Conservation (phyloP, 2,888 invertebrate species). For the Dimorphilus gyrociliatus region DNA sequence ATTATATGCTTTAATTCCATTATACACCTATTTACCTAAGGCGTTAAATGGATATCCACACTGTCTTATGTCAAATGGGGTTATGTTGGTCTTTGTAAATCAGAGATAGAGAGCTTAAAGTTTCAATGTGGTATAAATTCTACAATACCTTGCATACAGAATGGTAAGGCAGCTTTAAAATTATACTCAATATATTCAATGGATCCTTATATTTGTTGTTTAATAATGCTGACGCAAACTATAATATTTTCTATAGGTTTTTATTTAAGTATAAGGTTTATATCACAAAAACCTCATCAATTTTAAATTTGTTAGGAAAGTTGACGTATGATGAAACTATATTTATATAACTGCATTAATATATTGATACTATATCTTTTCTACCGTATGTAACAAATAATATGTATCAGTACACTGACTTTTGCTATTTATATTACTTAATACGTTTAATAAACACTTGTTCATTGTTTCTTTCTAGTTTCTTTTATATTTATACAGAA, state of each 20-base stretch:
- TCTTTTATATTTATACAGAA: no score
- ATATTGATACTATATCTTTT: no score
- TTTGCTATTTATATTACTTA: no score
- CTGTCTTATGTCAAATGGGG: conserved; percentile 26
- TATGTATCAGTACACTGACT: no score
- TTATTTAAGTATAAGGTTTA: conserved; percentile 15
- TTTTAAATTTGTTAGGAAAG: no score
- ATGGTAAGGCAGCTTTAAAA: conserved; percentile 16
- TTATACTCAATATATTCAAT: conserved; percentile 16
- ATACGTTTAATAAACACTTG: no score
- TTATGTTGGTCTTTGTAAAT: conserved; percentile 18
- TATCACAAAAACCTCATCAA: conserved; percentile 23
- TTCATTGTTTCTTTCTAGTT: no score
- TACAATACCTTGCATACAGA: conserved; percentile 13
- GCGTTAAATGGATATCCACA: conserved; percentile 19
- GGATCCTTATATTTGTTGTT: conserved; percentile 13
- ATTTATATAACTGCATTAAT: no score
- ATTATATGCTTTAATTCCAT: no score
- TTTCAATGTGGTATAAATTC: conserved; percentile 14
- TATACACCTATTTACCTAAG: conserved; percentile 14
- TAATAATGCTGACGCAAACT: conserved; percentile 14
- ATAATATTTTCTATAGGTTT: conserved; percentile 15
- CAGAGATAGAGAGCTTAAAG: conserved; percentile 14
- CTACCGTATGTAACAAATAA: no score
- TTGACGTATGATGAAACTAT: no score